These are phyloP conservation scores for Drosophila sturtevanti DNA, from an alignment of 1,140 invertebrate genomes.

Conservation along the genomic window DNA sequence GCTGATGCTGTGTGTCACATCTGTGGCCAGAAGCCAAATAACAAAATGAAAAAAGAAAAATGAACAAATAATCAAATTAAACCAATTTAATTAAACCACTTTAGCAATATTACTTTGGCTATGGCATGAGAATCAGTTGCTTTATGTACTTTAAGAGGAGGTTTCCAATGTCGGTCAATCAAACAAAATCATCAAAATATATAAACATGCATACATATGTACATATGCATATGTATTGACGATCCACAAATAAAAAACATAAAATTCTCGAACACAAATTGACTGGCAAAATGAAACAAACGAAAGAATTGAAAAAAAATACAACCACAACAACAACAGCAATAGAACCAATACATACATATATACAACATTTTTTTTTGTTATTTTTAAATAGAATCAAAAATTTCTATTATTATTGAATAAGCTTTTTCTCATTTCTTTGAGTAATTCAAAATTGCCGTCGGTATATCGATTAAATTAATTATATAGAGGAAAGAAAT, in stretches of 20 bases:
- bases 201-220: neutral
- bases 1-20: neutral
- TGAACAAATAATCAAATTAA: slow-evolving; percentile 56
- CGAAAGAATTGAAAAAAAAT: no score
- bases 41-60: neutral
- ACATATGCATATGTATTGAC: neutral
- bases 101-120: slow-evolving; percentile 43
- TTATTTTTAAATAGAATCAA: no score
- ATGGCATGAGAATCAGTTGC: slow-evolving; percentile 9
- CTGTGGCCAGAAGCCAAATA: neutral
- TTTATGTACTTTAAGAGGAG: neutral
- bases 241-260: neutral
- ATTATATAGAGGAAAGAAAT: no score
- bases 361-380: no score
- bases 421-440: no score
- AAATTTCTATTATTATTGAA: no score
- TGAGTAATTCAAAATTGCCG: no score
- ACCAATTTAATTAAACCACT: slow-evolving; percentile 67
- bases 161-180: neutral
- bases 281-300: neutral
- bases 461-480: no score
- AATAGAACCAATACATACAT: no score
- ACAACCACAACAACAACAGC: no score
- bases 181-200: no score
- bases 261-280: neutral